Conservation (phyloP, 2,888 invertebrate species). For the Thecophora atra region DNA sequence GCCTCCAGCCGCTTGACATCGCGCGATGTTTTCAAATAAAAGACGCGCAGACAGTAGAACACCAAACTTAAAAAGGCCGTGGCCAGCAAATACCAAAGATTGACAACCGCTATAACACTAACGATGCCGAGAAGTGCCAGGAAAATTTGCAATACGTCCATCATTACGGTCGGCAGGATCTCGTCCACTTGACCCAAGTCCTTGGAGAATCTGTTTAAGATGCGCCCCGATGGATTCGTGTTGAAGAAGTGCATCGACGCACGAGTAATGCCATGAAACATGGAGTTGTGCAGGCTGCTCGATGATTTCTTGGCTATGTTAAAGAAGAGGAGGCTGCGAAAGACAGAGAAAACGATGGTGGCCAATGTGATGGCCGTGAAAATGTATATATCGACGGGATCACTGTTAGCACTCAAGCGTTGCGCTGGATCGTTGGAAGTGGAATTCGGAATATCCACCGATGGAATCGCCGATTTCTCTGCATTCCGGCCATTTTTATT, state of each 20-base stretch:
- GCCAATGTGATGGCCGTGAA: slow-evolving; percentile 67
- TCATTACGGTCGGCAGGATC: slow-evolving; percentile 63
- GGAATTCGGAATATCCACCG: slow-evolving; percentile 3
- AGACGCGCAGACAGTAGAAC: slow-evolving; percentile 78
- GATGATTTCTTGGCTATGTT: slow-evolving; percentile 77
- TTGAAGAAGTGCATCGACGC: slow-evolving; percentile 90
- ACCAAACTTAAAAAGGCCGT: slow-evolving; percentile 76
- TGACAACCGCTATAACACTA: slow-evolving; percentile 78
- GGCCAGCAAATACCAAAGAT: slow-evolving; percentile 77
- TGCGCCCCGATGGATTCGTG: slow-evolving; percentile 82
- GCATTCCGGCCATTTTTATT: slow-evolving; percentile 53
- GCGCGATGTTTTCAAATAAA: slow-evolving; percentile 82
- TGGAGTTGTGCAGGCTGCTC: slow-evolving; percentile 79
- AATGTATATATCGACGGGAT: slow-evolving; percentile 65
- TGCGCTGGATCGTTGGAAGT: slow-evolving; percentile 4
- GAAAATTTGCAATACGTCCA: slow-evolving; percentile 74
- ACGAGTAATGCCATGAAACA: slow-evolving; percentile 83
- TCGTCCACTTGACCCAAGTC: slow-evolving; percentile 76
- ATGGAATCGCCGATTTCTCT: neutral
- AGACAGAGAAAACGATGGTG: slow-evolving; percentile 63
- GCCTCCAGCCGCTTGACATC: slow-evolving; percentile 85
- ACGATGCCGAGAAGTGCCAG: slow-evolving; percentile 81
- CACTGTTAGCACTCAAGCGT: slow-evolving; percentile 47
- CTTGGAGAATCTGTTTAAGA: slow-evolving; percentile 89
- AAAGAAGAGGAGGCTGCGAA: slow-evolving; percentile 68